phyloP scores from a whole-genome alignment of 2,113 vertebrate species.

The Melierax canorus region DNA sequence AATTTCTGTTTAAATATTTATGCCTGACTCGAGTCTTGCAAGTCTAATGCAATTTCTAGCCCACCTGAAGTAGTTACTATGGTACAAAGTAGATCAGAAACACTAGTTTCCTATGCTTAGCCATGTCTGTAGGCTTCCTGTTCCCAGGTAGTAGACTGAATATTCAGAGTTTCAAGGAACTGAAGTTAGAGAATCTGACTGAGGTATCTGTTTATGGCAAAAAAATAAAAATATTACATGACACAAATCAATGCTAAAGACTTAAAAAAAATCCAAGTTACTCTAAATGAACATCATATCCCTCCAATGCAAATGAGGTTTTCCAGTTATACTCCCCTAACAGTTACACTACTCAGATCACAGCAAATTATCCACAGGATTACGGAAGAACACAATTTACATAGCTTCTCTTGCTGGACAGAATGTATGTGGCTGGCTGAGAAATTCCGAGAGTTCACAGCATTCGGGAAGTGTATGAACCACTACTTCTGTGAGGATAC shows the following conservation, averaged over 20 bases:
- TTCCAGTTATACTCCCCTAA: slow-evolving; percentile 21
- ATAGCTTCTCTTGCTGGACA: neutral
- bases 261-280: neutral
- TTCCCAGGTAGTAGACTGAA: neutral
- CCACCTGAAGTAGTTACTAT: neutral
- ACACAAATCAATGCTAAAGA: neutral
- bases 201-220: slow-evolving; percentile 49
- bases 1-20: neutral
- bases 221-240: neutral
- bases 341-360: neutral
- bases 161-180: neutral
- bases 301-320: neutral
- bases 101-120: neutral
- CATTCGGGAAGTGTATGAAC: neutral
- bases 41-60: neutral
- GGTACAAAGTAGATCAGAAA: neutral
- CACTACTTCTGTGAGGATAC: neutral
- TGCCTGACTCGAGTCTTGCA: slow-evolving; percentile 10
- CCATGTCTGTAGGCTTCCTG: neutral
- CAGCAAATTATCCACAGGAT: neutral
- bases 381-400: neutral
- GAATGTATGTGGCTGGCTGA: neutral
- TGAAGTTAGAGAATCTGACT: slow-evolving; percentile 39
- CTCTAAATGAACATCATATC: neutral
- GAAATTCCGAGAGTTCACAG: neutral